Evolutionary conservation across 1,140 invertebrate species (phyloP), one percentile per base, ranked within the genome.

Genomic region (Achroia grisella): DNA sequence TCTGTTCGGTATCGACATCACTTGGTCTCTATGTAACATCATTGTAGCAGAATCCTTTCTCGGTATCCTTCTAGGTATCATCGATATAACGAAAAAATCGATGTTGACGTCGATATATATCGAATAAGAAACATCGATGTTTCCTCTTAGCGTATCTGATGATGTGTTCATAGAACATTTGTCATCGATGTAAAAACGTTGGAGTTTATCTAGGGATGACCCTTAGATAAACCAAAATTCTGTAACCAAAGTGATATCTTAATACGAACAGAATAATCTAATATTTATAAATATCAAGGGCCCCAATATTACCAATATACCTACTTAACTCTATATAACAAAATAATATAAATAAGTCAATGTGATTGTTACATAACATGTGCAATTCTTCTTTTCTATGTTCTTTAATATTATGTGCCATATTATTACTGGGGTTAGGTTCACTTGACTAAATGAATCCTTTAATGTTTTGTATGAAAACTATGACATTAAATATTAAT

Each of bases 281-380:
- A 33, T 8, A 41, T 14, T 44, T 52, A 15, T 39, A 36, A 48
- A 36, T 42, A 59, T 13, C 35, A 48, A 62, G 57, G 62, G 45
- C 47, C 56, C 58, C 60, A 52, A 53, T 48, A 44, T 56, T 47
- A 53, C 51, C 48, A 64, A 55, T 52, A 61, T 71, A 48, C 50
- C 68, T 80, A 81, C 69, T 73, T 83, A 81, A 56, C 35, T 66
- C 74, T 80, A 79, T 66, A 65, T 54, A 78, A 81, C 81, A 75
- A 80, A 73, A 84, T 81, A 78, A 80, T 78, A 81, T 84, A 80
- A 75, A 76, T 80, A 73, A 79, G 66, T 76, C 66, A 60, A 73
- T 70, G 80, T 84, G 80, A 70, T 73, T 52, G 62, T 78, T 76
- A 74, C 67, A 69, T 83, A 84, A 84, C 80, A 84, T 66, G 80